Evolutionary conservation across 2,888 invertebrate genomes (phyloP), one percentile per base, ranked within the genome.

Genomic region (Sipunculus nudus): DNA sequence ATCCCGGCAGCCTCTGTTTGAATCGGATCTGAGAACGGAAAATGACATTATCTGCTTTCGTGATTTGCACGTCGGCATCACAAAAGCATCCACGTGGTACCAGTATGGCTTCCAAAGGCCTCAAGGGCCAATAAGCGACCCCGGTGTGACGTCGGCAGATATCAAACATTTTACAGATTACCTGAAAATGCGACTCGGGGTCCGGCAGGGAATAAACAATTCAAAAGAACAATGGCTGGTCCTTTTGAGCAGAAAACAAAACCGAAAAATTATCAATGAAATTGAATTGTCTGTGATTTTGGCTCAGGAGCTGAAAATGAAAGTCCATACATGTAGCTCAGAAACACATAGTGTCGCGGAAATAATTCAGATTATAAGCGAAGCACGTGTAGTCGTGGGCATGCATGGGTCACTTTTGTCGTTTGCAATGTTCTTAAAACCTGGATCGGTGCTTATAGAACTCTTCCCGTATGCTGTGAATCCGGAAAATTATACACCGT

Each of bases 381-480:
- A 63, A 54, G 70, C 80, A 3, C 64, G 53, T 26, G 72, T 84
- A 13, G 63, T 84, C 1, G 74, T 85, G 16, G 84, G 84, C 2
- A 82, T 85, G 81, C 85, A 85, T 73, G 86, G 86, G 8, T 84
- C 86, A 4, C 78, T 82, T 29, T 72, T 86, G 64, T 75, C 81
- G 48, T 68, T 86, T 2, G 73, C 83, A 13, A 64, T 85, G 56
- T 86, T 86, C 71, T 63, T 86, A 19, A 76, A 75, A 41, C 75
- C 79, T 13, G 76, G 78, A 25, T 75, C 83, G 31, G 61, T 78
- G 45, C 65, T 86, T 2, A 66, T 87, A 16, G 87, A 87, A 74
- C 61, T 87, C n/a, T 87, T 86, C 72, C 87, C 87, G 0, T 86
- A 81, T 73, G 86, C 82, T 0, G 79, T 87, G 26, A 77, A 78